Base-by-base conservation (phyloP, 2,797 vertebrate genomes). In the Aulostomus chinensis region DNA sequence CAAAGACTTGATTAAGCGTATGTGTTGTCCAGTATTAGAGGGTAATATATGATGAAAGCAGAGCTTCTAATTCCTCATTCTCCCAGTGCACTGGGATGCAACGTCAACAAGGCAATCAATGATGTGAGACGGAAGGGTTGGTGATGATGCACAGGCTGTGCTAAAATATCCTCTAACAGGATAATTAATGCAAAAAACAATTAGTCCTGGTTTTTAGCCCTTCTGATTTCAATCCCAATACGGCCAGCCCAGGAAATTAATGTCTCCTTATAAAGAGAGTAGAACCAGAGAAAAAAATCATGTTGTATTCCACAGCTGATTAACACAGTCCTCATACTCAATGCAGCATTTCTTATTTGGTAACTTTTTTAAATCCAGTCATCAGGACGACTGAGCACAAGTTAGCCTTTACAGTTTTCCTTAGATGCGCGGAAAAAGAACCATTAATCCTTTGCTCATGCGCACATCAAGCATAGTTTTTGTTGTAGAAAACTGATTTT, bases 11-110 rank as follows among this genome's bases (percentile, higher is more conserved):
- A 73, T 80, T 68, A 65, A 52, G 70, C 61, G 68, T 58, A 67
- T 46, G 60, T 37, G 33, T 53, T 69, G 45, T 62, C 55, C 38
- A 43, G 82, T 70, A 84, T 78, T 74, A 60, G 65, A 48, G 48
- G 37, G 52, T 74, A 63, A 81, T 56, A 42, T 65, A 42, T 68
- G 75, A 75, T 83, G 58, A 73, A 70, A 60, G 64, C 42, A 34
- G 42, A 45, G 56, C 56, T 40, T 46, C 35, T 67, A 68, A 75
- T 56, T 62, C 64, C 53, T 71, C 5, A 50, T 67, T 65, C 53
- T 56, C 34, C 53, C 9, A 63, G 17, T 22, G 31, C 14, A 15
- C 38, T 16, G 51, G 30, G 54, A 42, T 15, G 40, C 36, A 58
- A 36, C 48, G 65, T 61, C 54, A 64, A 77, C 61, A 58, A 47